Evolutionary conservation across 2,113 vertebrate species (phyloP).

Genomic region (Toxostoma redivivum): DNA sequence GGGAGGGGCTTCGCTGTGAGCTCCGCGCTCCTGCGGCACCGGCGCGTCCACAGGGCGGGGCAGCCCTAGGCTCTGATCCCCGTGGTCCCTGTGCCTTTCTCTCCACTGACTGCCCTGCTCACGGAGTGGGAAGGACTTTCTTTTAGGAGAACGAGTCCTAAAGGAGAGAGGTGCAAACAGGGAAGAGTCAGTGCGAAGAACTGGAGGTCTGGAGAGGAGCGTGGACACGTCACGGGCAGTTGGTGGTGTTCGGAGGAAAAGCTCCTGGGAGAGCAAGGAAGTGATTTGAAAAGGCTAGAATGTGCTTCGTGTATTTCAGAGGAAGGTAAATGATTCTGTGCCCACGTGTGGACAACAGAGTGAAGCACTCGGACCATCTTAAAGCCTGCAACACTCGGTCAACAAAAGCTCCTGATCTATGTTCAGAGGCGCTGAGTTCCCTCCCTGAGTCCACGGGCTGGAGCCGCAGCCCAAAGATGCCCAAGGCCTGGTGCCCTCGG

Average conservation of each 20-base stretch:
- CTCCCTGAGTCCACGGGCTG: not conserved
- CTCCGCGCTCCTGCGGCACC: constrained; percentile 29
- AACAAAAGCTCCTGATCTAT: rapidly evolving
- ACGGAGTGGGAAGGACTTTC: rapidly evolving
- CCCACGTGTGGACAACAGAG: no score
- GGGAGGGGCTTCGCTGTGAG: constrained; percentile 34
- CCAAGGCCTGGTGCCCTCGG: not conserved
- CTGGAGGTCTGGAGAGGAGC: not conserved
- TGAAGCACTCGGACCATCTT: rapidly evolving
- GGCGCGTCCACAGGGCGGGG: not conserved
- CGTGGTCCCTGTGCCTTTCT: rapidly evolving
- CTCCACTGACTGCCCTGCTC: rapidly evolving
- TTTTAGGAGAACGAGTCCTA: not conserved
- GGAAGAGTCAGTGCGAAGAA: not conserved
- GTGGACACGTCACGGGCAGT: not conserved
- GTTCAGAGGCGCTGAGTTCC: not conserved
- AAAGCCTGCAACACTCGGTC: not conserved
- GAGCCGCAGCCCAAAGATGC: not conserved
- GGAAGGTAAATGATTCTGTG: no score
- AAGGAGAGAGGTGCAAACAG: not conserved
- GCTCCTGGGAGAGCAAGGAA: not conserved
- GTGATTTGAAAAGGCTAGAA: no score
- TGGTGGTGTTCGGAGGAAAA: rapidly evolving
- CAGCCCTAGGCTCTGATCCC: not conserved
- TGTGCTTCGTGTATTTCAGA: no score